A percentile compares a stretch with the other conserved stretches of the same genome.
Conservation (phyloP, 2,888 invertebrate species). For the Crossocerus cetratus region DNA sequence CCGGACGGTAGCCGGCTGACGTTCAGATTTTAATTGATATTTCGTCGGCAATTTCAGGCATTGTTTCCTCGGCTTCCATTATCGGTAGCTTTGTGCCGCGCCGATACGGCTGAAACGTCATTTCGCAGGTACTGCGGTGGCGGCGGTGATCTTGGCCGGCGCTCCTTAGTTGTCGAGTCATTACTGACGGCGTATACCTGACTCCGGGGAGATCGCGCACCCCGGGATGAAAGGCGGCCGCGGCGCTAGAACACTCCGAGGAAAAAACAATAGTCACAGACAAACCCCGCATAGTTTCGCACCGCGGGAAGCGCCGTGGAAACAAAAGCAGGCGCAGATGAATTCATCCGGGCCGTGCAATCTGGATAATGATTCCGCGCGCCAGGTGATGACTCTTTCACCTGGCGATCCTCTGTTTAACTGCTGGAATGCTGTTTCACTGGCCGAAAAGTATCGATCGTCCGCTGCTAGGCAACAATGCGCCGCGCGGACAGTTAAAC, state of each 20-base stretch:
- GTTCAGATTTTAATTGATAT: conserved; percentile 69
- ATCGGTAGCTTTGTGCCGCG: conserved; percentile 63
- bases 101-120: conserved; percentile 65
- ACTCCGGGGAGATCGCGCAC: conserved; percentile 21
- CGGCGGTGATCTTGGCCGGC: conserved; percentile 22
- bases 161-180: conserved; percentile 65
- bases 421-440: too few species aligned
- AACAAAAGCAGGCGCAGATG: too few species aligned
- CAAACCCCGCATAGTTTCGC: background rate
- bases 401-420: too few species aligned
- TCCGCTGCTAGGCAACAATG: too few species aligned
- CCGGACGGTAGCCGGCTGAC: conserved; percentile 29
- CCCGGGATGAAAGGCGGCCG: background rate
- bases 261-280: conserved; percentile 17
- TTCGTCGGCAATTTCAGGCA: conserved; percentile 54
- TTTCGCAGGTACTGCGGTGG: conserved; percentile 50
- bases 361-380: too few species aligned
- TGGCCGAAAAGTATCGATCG: too few species aligned
- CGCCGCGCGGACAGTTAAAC: too few species aligned
- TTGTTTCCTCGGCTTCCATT: conserved; percentile 60
- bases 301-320: background rate
- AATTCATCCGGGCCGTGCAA: too few species aligned
- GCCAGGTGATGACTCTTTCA: too few species aligned
- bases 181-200: conserved; percentile 59
- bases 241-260: background rate